phyloP scores from a whole-genome alignment of 2,113 vertebrate species.

The Odocoileus virginianus region DNA sequence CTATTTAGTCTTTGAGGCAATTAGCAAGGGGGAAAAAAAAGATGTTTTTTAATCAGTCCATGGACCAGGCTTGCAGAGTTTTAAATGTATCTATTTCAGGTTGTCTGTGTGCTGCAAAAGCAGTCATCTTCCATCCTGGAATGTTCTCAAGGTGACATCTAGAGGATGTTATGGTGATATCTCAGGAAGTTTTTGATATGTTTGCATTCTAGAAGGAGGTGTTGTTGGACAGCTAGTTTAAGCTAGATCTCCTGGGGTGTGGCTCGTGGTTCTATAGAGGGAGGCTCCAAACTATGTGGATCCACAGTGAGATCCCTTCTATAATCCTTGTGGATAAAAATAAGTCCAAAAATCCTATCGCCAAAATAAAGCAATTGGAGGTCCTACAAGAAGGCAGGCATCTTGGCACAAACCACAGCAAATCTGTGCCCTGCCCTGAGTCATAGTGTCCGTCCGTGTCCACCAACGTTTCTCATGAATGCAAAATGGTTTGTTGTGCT shows the following conservation, averaged over 20 bases:
- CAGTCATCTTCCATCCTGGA: slow-evolving; percentile 27
- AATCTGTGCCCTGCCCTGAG: not conserved
- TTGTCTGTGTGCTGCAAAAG: not conserved
- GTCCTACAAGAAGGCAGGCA: not conserved
- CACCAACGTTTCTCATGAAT: not conserved
- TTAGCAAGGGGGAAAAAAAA: not conserved
- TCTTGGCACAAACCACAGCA: not conserved
- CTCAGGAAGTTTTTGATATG: slow-evolving; percentile 46
- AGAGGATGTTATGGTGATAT: slow-evolving; percentile 67
- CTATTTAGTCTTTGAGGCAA: slow-evolving; percentile 35
- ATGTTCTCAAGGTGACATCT: slow-evolving; percentile 76
- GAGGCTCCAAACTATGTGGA: not conserved
- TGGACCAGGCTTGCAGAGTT: not conserved
- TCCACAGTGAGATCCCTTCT: not conserved
- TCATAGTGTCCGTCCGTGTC: not conserved
- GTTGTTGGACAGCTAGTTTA: not conserved
- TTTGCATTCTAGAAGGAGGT: not conserved
- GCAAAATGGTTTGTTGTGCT: not conserved
- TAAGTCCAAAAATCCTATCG: not conserved
- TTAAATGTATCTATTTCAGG: not conserved
- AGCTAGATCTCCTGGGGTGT: not conserved
- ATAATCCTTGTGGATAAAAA: not conserved
- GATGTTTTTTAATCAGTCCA: not conserved
- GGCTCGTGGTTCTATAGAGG: not conserved
- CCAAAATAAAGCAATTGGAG: not conserved